Evolutionary conservation across 2,797 vertebrate genomes (phyloP).

Genomic region (Coreius guichenoti): DNA sequence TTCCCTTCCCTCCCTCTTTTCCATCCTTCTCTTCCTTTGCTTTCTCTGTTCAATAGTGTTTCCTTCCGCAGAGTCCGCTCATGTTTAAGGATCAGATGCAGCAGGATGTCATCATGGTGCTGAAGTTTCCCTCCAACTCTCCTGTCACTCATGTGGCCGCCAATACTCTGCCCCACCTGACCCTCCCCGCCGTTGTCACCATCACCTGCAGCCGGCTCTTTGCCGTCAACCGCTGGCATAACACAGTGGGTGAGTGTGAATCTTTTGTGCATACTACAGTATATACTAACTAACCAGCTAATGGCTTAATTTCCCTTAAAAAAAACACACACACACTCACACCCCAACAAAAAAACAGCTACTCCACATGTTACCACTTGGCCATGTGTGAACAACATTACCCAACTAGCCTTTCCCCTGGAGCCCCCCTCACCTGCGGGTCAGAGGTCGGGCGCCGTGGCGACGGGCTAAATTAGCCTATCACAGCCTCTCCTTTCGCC

Average conservation of each 20-base stretch:
- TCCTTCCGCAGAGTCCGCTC: constrained; percentile 97
- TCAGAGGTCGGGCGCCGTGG: constrained; percentile 75
- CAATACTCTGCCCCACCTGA: constrained; percentile 94
- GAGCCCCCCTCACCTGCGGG: constrained; percentile 77
- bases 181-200: constrained; percentile 92
- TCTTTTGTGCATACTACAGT: neutral
- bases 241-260: constrained; percentile 90
- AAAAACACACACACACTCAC: constrained; percentile 2
- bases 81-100: constrained; percentile 99
- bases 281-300: neutral
- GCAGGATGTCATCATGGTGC: constrained; percentile 98
- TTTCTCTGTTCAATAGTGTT: constrained; percentile 93
- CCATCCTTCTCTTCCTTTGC: constrained; percentile 72
- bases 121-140: constrained; percentile 98
- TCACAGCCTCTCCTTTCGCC: constrained; percentile 73
- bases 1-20: constrained; percentile 64
- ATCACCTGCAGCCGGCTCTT: constrained; percentile 96
- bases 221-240: constrained; percentile 97
- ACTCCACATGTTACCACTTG: constrained; percentile 72
- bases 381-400: constrained; percentile 81
- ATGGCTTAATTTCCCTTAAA: neutral
- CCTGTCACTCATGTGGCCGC: constrained; percentile 95
- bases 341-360: neutral
- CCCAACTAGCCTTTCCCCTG: constrained; percentile 70
- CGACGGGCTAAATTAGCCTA: constrained; percentile 77